These are phyloP conservation scores for Anableps anableps DNA, from an alignment of 2,797 vertebrate species.

Conservation along the genomic window DNA sequence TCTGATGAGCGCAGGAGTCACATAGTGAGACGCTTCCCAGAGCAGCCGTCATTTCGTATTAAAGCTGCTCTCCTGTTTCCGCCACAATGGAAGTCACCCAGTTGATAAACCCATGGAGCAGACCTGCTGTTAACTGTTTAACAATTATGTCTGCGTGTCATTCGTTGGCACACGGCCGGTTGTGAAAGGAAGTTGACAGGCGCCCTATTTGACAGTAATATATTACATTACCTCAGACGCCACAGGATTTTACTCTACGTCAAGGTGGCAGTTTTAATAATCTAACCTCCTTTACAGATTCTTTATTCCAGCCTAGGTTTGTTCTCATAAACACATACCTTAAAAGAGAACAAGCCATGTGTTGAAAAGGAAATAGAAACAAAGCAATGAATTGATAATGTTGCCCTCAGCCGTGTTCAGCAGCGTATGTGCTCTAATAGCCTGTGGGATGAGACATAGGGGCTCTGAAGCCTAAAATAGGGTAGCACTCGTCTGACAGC, in stretches of 20 bases:
- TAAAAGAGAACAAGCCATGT: slow-evolving; percentile 13
- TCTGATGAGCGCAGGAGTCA: slow-evolving; percentile 35
- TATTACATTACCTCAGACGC: slow-evolving; percentile 6
- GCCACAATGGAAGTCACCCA: slow-evolving; percentile 27
- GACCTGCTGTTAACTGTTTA: slow-evolving; percentile 48
- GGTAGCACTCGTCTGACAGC: slow-evolving; percentile 45
- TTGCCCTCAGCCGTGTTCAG: slow-evolving; percentile 46
- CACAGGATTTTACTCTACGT: slow-evolving; percentile 13
- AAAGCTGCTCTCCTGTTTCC: slow-evolving; percentile 19
- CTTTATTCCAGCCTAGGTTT: slow-evolving; percentile 4
- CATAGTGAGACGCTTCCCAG: slow-evolving; percentile 37
- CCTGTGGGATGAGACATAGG: slow-evolving; percentile 55
- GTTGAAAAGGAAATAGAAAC: slow-evolving; percentile 36
- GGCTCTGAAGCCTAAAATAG: slow-evolving; percentile 66
- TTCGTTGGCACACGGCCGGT: slow-evolving; percentile 36
- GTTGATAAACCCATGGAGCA: slow-evolving; percentile 39
- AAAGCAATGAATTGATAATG: slow-evolving; percentile 58
- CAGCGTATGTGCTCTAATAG: slow-evolving; percentile 59
- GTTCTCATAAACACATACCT: slow-evolving; percentile 24
- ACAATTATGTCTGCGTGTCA: slow-evolving; percentile 36
- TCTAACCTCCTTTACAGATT: background rate
- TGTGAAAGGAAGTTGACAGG: slow-evolving; percentile 30
- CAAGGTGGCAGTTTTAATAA: slow-evolving; percentile 27
- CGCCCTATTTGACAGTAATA: background rate
- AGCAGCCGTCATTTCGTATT: slow-evolving; percentile 41